Percentiles rank a stretch among this genome's conserved stretches.
Conservation (phyloP, 2,797 vertebrate genomes). For the Sebastes glaucus region DNA sequence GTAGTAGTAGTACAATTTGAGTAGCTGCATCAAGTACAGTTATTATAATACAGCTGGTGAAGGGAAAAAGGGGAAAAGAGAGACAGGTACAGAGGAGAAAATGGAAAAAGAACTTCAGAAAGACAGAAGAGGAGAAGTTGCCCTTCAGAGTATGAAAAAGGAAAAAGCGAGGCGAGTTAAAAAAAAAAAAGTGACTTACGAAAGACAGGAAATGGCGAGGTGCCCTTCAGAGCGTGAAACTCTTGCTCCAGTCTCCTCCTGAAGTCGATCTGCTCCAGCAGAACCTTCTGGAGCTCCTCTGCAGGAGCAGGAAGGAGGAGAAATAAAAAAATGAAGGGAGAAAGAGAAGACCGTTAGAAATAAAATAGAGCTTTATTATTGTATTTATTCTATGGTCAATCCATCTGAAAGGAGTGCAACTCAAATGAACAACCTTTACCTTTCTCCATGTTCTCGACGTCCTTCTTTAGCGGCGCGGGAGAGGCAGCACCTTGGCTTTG, state of each 20-base stretch:
- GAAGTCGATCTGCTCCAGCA: conserved; percentile 97
- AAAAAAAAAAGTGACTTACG: conserved; percentile 84
- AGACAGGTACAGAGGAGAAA: neutral
- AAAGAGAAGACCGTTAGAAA: neutral
- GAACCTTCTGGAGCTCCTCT: conserved; percentile 99
- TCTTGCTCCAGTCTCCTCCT: conserved; percentile 96
- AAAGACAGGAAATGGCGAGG: conserved; percentile 94
- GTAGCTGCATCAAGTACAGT: neutral
- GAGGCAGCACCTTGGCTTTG: conserved; percentile 88
- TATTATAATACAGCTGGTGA: neutral
- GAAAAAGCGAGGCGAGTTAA: neutral
- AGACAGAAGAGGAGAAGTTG: conserved; percentile 1
- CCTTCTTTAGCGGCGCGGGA: conserved; percentile 92
- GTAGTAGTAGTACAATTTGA: neutral
- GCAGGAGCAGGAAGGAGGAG: conserved; percentile 43
- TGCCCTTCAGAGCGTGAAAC: conserved; percentile 96
- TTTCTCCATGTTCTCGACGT: conserved; percentile 98
- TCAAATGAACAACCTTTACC: conserved; percentile 78
- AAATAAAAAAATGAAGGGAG: neutral
- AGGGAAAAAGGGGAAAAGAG: neutral
- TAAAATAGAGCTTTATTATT: neutral
- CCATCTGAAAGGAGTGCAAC: too few species aligned
- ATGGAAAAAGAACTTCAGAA: neutral
- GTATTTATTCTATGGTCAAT: too few species aligned
- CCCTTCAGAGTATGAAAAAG: conserved; percentile 5